Evolutionary conservation across 2,888 invertebrate species (phyloP), one percentile per base, ranked within the genome.

Genomic region (Allacma fusca): DNA sequence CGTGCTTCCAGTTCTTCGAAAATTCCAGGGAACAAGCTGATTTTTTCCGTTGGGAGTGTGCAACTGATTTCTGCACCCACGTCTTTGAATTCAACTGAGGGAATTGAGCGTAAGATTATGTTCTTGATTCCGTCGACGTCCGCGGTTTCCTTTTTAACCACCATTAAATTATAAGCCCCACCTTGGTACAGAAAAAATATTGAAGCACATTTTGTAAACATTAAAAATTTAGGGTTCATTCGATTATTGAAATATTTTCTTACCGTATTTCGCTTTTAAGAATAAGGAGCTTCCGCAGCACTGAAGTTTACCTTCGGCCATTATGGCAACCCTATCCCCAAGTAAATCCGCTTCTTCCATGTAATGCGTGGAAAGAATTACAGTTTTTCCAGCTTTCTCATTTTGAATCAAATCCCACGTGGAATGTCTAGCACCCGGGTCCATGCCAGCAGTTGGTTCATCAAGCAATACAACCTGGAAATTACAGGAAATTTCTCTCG

Each of bases 331-430:
- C 84, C 94, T 91, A 87, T 97, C 96, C 23, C 59, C 57, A 19
- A 72, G 72, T 9, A 72, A 59, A 72, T 72, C 96, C 1, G 96
- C 96, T 87, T 97, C 97, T 87, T 97, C 97, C 96, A 97, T 96
- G 87, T 94, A 94, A 87, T 97, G 97, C 0, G 97, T 97, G 19
- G 94, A 94, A 70, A 97, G 90, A 19, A 97, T 87, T 82, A 97
- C 93, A 0, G 96, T 95, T 83, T 93, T 91, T 1, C 90, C 88
- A 78, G 91, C 91, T 77, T 91, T 89, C 79, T 91, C 81, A 86
- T 43, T 73, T 57, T 72, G 87, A 86, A 83, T 86, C 86, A 83
- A 75, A 75, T 84, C 83, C 83, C 82, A 82, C 0, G 82, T 82
- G 7, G 80, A 88, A 75, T 90, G 87, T 19, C 90, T 85, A 1